Conservation (phyloP, 2,888 invertebrate genomes). For the Incurvaria masculella region DNA sequence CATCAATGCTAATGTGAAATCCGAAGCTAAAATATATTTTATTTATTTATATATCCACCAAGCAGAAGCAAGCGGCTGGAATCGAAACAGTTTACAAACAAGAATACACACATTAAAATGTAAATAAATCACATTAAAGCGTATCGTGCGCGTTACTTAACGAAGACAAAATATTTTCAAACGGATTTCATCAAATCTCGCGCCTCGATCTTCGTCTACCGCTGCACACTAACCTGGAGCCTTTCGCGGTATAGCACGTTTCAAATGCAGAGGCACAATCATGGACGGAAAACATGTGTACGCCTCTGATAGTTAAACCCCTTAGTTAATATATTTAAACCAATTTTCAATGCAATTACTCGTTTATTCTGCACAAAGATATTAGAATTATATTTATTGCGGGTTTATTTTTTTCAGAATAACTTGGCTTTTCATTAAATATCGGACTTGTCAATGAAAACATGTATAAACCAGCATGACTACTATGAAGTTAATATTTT, state of each 20-base stretch:
- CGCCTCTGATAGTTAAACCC: no score
- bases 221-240: neutral
- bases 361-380: no score
- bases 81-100: neutral
- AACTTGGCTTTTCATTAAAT: no score
- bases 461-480: neutral
- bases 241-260: neutral
- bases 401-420: no score
- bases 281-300: no score
- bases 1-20: no score
- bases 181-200: neutral
- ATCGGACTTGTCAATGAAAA: neutral
- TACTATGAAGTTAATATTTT: neutral
- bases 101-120: neutral
- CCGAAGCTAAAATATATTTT: no score
- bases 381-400: no score
- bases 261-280: neutral
- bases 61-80: neutral
- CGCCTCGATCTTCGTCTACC: neutral
- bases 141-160: neutral
- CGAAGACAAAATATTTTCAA: neutral
- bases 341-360: no score
- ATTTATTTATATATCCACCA: no score
- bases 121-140: neutral
- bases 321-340: no score